Evolutionary conservation across 2,797 vertebrate genomes (phyloP), one percentile per base, ranked within the genome.

Genomic region (Phoxinus dragarum): DNA sequence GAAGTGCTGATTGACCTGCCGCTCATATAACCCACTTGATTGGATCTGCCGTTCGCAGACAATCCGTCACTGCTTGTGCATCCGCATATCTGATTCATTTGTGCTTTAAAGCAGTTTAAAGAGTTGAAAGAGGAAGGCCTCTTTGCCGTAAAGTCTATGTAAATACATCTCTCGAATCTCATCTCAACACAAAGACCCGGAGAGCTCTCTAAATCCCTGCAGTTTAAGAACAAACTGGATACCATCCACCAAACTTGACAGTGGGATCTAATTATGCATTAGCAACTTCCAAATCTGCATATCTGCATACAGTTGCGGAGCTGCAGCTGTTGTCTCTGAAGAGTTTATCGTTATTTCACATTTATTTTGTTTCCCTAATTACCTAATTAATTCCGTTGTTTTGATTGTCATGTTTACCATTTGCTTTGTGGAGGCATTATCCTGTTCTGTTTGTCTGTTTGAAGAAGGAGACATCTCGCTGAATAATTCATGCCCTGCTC

Each of bases 281-380:
- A 92, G 82, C 88, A 94, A 93, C 92, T 91, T 92, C 90, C 61
- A 85, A 92, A 94, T 93, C 91, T 92, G 93, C 93, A 92, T 93
- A 93, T 94, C 91, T 93, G 93, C 92, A 90, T 92, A 92, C 92
- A 90, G 94, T 94, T 93, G 90, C 90, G 54, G 90, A 91, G 92
- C 90, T 92, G 90, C 94, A 94, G 93, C 93, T 95, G 94, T 89
- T 90, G 90, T 92, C 94, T 94, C 94, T 73, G 90, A 93, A 94
- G 94, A 95, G 93, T 94, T 96, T 94, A 95, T 94, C 93, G 95
- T 96, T 95, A 94, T 95, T 95, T 96, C 93, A 93, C 94, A 95
- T 96, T 96, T 95, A 95, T 96, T 96, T 96, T 96, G 95, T 96
- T 93, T 95, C 92, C 90, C 93, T 96, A 96, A 96, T 96, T 96